These are phyloP conservation scores for Aleiodes alternator DNA, from an alignment of 2,888 invertebrate species.

Conservation along the genomic window DNA sequence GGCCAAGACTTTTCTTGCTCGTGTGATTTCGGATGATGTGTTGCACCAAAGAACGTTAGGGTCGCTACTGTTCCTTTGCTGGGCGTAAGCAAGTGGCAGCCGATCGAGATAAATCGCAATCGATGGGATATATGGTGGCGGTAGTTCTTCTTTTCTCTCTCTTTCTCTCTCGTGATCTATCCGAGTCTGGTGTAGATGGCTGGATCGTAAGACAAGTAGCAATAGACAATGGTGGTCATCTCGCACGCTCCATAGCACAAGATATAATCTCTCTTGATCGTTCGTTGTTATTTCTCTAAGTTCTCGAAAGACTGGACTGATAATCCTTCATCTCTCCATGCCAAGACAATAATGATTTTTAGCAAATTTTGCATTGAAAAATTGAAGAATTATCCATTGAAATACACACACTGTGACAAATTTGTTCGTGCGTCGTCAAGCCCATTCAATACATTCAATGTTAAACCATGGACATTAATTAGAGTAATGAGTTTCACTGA, in stretches of 20 bases:
- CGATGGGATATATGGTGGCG: slow-evolving; percentile 56
- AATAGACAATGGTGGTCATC: slow-evolving; percentile 69
- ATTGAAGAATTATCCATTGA: too few relatives aligned
- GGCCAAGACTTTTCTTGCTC: neutral
- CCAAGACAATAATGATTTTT: neutral
- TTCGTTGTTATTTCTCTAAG: slow-evolving; percentile 1
- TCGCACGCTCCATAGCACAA: slow-evolving; percentile 57
- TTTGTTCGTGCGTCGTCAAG: slow-evolving; percentile 38
- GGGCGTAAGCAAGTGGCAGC: slow-evolving; percentile 26
- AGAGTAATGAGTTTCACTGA: slow-evolving; percentile 50
- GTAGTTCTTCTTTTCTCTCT: slow-evolving; percentile 49
- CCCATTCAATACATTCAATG: slow-evolving; percentile 31
- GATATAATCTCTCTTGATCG: slow-evolving; percentile 25
- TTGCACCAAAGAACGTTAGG: slow-evolving; percentile 1
- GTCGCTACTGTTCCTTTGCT: neutral
- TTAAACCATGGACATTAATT: slow-evolving; percentile 52
- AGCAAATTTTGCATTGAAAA: too few relatives aligned
- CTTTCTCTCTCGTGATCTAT: neutral
- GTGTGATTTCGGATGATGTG: slow-evolving; percentile 20
- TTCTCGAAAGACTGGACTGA: neutral
- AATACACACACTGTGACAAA: slow-evolving; percentile 41
- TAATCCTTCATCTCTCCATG: slow-evolving; percentile 22
- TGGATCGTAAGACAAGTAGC: slow-evolving; percentile 68
- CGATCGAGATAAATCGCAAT: slow-evolving; percentile 60
- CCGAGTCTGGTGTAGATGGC: slow-evolving; percentile 39